Evolutionary conservation across 2,113 vertebrate genomes (phyloP).

Genomic region (Varanus komodoensis): DNA sequence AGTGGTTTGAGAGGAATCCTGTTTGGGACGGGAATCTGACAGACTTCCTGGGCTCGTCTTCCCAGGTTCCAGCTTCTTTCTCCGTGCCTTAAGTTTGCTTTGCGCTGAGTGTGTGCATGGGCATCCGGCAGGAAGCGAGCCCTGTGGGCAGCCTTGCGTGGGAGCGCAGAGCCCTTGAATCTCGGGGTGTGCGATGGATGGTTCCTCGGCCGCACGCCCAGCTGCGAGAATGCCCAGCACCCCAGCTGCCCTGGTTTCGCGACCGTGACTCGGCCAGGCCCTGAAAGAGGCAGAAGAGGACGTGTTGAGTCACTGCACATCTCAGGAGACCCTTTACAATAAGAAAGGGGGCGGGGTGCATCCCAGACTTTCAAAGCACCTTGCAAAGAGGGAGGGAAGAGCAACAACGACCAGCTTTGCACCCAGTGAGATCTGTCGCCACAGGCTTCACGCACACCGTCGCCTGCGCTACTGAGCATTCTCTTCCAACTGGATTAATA

Average conservation of each 20-base stretch:
- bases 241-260: background rate
- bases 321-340: background rate
- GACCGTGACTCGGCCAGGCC: background rate
- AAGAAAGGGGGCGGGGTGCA: background rate
- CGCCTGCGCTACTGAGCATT: no score
- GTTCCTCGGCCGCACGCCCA: background rate
- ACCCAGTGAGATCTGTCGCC: background rate
- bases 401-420: background rate
- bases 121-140: no score
- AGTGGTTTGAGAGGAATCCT: no score
- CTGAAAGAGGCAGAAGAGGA: background rate
- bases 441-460: background rate
- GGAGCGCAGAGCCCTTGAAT: no score
- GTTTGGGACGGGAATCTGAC: no score
- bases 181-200: accelerated
- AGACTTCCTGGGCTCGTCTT: no score
- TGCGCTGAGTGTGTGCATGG: no score
- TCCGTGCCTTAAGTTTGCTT: no score
- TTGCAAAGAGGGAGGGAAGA: background rate
- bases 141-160: background rate
- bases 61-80: no score
- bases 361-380: background rate
- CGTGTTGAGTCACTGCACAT: background rate
- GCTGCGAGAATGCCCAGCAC: no score
- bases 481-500: background rate